Evolutionary conservation across 2,888 invertebrate genomes (phyloP).

Genomic region (Abrostola tripartita): DNA sequence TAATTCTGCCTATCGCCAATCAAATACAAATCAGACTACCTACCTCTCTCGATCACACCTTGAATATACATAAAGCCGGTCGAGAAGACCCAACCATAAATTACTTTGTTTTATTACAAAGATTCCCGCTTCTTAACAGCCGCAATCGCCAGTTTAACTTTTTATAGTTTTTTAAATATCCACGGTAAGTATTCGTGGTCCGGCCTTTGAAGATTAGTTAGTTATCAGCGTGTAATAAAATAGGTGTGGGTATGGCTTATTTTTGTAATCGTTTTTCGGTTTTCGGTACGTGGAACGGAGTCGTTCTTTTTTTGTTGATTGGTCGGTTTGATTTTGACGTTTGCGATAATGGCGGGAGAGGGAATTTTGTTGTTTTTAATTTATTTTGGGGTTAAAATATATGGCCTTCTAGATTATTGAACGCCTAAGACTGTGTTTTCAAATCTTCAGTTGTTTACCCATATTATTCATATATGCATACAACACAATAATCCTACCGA

Average conservation of each 20-base stretch:
- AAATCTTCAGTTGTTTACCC: no score
- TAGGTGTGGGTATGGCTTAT: constrained; percentile 69
- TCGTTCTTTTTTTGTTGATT: constrained; percentile 28
- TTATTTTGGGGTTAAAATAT: not conserved
- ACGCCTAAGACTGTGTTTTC: no score
- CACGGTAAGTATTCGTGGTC: constrained; percentile 61
- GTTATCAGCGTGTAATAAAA: constrained; percentile 82
- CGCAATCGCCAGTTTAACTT: constrained; percentile 68
- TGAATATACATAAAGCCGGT: constrained; percentile 26
- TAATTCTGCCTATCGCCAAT: constrained; percentile 27
- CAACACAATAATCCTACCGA: no score
- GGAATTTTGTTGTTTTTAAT: constrained; percentile 13
- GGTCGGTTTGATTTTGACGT: constrained; percentile 36
- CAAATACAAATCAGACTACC: constrained; percentile 37
- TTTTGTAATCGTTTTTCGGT: constrained; percentile 55
- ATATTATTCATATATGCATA: no score
- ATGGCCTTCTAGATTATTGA: not conserved
- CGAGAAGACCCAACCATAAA: constrained; percentile 69
- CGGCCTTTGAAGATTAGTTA: constrained; percentile 80
- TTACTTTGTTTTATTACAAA: constrained; percentile 79
- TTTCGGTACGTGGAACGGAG: constrained; percentile 55
- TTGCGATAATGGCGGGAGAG: constrained; percentile 21
- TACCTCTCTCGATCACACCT: constrained; percentile 39
- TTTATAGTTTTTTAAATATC: constrained; percentile 85
- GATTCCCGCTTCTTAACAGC: constrained; percentile 70